Base-by-base conservation (phyloP, 1,140 invertebrate species). In the Lasioglossum albipes region DNA sequence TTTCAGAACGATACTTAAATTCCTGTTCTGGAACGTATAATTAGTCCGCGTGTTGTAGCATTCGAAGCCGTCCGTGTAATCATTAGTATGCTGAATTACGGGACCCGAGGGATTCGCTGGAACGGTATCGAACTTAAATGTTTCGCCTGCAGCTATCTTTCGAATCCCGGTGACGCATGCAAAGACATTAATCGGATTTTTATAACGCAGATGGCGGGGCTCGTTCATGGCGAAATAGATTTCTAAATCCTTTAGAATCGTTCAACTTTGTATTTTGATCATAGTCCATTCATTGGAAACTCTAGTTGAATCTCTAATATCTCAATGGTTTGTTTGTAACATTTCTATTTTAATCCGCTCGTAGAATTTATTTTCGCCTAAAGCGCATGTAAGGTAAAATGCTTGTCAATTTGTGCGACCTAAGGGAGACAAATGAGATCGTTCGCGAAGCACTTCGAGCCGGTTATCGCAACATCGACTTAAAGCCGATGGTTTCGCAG, bases 1-100 rank as follows among this genome's bases (percentile, higher is more conserved):
- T 36, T 36, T 36, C 36, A 36, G 36, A 36, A 36, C 57, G 68
- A 61, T 13, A 66, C 65, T 82, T 57, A 68, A 73, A 79, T 79
- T 82, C 41, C n/a, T 31, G 62, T 69, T 69, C 45, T 27, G 27
- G 31, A 49, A 5, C 12, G n/a, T 31, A 18, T 27, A 69, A 69
- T 69, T 52, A 31, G 45, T 31, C 18, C 18, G n/a, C 65, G 31
- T 41, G 36, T 36, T 36, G 36, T 5, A 41, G 31, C 4, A 7
- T 65, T 18, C 7, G 13, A 41, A 42, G 65, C 65, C n/a, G 18
- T 13, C 22, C 7, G 22, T 27, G 22, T 31, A 13, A 62, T 27
- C 12, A 62, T 31, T 16, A 27, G 10, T 12, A 10, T 22, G 20
- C 7, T 20, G 22, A 65, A 20, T 65, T 41, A 41, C 16, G 31